These are phyloP conservation scores for Poecilia wingei DNA, from an alignment of 2,797 vertebrate genomes.

Conservation along the genomic window DNA sequence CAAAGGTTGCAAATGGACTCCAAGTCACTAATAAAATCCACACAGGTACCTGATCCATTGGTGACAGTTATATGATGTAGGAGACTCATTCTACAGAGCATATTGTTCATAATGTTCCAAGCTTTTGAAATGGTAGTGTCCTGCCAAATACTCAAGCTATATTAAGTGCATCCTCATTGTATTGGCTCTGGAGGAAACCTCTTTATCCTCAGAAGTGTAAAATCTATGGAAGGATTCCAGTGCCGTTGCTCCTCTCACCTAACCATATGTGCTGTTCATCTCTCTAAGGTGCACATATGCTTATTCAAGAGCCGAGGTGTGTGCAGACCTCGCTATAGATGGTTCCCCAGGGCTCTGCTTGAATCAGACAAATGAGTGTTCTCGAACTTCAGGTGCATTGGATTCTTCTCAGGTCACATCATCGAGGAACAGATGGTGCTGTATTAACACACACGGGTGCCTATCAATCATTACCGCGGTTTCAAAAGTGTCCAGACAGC, in stretches of 20 bases:
- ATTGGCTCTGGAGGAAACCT: conserved; percentile 15
- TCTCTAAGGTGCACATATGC: conserved; percentile 15
- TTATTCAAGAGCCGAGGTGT: conserved; percentile 29
- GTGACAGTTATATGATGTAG: background rate
- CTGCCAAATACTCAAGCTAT: conserved; percentile 30
- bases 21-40: background rate
- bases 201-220: conserved; percentile 20
- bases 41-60: background rate
- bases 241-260: conserved; percentile 24
- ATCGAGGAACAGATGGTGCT: conserved; percentile 35
- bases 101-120: conserved; percentile 18
- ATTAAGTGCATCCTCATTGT: conserved; percentile 12
- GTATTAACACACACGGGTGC: conserved; percentile 1
- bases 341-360: conserved; percentile 28
- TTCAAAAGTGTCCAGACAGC: background rate
- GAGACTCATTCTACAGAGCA: background rate
- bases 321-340: background rate
- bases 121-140: conserved; percentile 12
- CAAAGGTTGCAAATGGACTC: background rate
- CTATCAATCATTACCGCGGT: conserved; percentile 19
- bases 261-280: conserved; percentile 53
- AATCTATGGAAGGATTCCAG: conserved; percentile 33
- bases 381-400: conserved; percentile 49
- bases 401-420: conserved; percentile 35
- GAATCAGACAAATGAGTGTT: conserved; percentile 21